These are phyloP conservation scores for Lanius collurio DNA, from an alignment of 2,113 vertebrate species.

Conservation along the genomic window DNA sequence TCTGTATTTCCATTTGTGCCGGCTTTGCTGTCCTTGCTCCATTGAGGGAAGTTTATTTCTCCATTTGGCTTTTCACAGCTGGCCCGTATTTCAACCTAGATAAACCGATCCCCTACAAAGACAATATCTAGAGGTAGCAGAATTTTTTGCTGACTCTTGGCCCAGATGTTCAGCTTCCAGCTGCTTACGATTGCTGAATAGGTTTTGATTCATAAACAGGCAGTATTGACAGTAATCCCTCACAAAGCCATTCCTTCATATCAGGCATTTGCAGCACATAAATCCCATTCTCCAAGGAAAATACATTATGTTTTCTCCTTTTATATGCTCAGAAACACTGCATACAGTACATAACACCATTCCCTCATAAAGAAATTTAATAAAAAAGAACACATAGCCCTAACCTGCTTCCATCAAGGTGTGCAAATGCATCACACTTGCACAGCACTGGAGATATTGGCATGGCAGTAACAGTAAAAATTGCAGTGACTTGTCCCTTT, in stretches of 20 bases:
- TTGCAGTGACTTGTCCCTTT: neutral
- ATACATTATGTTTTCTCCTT: neutral
- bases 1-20: neutral
- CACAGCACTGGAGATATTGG: neutral
- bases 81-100: neutral
- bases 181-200: constrained; percentile 11
- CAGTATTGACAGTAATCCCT: constrained; percentile 44
- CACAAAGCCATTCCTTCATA: constrained; percentile 19
- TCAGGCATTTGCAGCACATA: constrained; percentile 43
- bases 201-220: constrained; percentile 40
- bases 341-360: neutral
- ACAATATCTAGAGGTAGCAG: constrained; percentile 21
- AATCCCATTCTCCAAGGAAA: constrained; percentile 34
- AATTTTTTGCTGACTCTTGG: constrained; percentile 49
- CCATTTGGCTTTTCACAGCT: constrained; percentile 13
- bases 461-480: neutral
- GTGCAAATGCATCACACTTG: neutral
- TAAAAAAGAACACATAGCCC: neutral
- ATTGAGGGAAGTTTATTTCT: neutral
- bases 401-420: neutral
- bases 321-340: constrained; percentile 2
- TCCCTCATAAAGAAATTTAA: constrained; percentile 1
- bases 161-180: constrained; percentile 43
- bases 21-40: neutral
- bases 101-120: constrained; percentile 11